Evolutionary conservation across 1,140 invertebrate species (phyloP), one percentile per base, ranked within the genome.

Genomic region (Chelonus insularis): DNA sequence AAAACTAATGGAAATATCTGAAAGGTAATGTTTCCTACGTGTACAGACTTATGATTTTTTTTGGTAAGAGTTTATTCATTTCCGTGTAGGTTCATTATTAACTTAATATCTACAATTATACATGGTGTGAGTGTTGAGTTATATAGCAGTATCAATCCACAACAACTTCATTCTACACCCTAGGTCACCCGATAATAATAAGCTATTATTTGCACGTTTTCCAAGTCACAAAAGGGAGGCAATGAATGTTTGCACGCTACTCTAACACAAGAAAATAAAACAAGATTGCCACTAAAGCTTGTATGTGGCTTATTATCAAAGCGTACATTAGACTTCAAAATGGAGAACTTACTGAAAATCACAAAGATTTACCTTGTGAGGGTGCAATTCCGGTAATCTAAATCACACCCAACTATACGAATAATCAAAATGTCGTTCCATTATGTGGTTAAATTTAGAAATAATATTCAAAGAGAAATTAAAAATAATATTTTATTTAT

Each of bases 91-190:
- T 29, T 29, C 7, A 29, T 3, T 29, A 29, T 29, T 29, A 29
- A 29, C 25, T 29, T 7, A 29, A 29, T 29, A 29, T 29, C 25
- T 29, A 43, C 4, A 43, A 43, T 43, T 37, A 37, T 55, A 39
- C n/a, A 21, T 20, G 16, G 14, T 36, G 14, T 55, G 9, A 11
- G 52, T 36, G 34, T 29, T 43, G 41, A 39, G 39, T 39, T 20
- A 39, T 25, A 21, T 29, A 29, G 41, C 48, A 56, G 58, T 63
- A 55, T 63, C 41, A 60, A 60, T 64, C 62, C 57, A 14, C 20
- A 59, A 64, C 57, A 60, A 64, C 62, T 64, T 64, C 41, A 64
- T 64, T 55, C 62, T 41, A 51, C 41, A 50, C 41, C 32, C 48
- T 21, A 55, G 54, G 18, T 57, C 55, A 59, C 50, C n/a, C 59